These are phyloP conservation scores for Chaetops frenatus DNA, from an alignment of 2,113 vertebrate species.

Conservation along the genomic window DNA sequence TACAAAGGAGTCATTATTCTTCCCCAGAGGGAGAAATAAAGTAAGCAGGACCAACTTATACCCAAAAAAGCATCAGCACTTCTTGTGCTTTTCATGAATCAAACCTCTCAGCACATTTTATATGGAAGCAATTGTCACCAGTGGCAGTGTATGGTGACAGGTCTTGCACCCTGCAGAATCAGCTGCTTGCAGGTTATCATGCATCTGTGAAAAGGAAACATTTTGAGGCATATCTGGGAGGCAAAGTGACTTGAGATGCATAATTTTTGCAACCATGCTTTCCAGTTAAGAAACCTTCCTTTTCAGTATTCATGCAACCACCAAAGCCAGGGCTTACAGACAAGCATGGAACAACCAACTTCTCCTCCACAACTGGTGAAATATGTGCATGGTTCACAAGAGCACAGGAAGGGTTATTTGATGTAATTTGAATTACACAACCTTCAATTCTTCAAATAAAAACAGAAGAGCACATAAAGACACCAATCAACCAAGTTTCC, in stretches of 20 bases:
- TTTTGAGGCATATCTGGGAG: neutral
- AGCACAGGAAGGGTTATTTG: neutral
- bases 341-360: neutral
- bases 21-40: neutral
- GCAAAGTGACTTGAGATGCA: neutral
- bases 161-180: neutral
- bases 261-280: neutral
- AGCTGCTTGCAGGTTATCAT: neutral
- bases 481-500: neutral
- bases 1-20: constrained; percentile 26
- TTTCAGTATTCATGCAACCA: neutral
- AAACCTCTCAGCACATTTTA: neutral
- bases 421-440: neutral
- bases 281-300: neutral
- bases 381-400: neutral
- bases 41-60: neutral
- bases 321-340: neutral
- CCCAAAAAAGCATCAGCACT: neutral
- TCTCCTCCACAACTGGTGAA: neutral
- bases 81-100: neutral
- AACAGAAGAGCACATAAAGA: neutral
- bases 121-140: neutral
- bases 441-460: neutral
- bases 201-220: neutral
- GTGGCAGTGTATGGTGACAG: neutral